A percentile compares a stretch with the other conserved stretches of the same genome.
Conservation (phyloP, 2,797 vertebrate species). For the Toxotes lorentzi region DNA sequence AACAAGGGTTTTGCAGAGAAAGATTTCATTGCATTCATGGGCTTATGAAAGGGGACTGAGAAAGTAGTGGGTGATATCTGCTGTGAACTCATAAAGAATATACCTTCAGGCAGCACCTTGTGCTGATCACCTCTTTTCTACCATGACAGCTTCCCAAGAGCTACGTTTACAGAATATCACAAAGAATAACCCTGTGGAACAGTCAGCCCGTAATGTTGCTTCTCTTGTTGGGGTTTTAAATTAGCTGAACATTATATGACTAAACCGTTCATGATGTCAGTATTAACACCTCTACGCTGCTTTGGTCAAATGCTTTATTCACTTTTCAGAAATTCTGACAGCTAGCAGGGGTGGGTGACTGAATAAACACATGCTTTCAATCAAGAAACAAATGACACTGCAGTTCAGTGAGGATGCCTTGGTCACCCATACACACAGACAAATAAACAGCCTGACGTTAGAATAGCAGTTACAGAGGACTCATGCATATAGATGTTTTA, state of each 20-base stretch:
- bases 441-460: background rate
- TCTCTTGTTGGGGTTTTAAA: background rate
- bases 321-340: conserved; percentile 10
- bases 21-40: background rate
- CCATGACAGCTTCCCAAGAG: background rate
- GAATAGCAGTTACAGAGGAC: conserved; percentile 21
- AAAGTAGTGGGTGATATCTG: background rate
- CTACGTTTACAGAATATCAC: background rate
- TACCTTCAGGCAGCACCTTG: background rate
- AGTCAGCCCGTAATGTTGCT: background rate
- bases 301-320: conserved; percentile 13
- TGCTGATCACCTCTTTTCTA: background rate
- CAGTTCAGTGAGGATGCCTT: conserved; percentile 23
- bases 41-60: background rate
- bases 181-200: background rate
- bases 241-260: background rate
- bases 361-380: conserved; percentile 15
- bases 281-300: background rate
- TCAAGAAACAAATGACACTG: conserved; percentile 7
- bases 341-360: background rate
- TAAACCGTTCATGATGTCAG: background rate
- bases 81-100: background rate
- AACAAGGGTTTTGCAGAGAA: background rate
- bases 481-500: conserved; percentile 59
- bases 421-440: conserved; percentile 25